A percentile compares a stretch with the other conserved stretches of the same genome.
Evolutionary conservation across 2,888 invertebrate genomes (phyloP).

Genomic region (Lordiphosa fenestrarum): DNA sequence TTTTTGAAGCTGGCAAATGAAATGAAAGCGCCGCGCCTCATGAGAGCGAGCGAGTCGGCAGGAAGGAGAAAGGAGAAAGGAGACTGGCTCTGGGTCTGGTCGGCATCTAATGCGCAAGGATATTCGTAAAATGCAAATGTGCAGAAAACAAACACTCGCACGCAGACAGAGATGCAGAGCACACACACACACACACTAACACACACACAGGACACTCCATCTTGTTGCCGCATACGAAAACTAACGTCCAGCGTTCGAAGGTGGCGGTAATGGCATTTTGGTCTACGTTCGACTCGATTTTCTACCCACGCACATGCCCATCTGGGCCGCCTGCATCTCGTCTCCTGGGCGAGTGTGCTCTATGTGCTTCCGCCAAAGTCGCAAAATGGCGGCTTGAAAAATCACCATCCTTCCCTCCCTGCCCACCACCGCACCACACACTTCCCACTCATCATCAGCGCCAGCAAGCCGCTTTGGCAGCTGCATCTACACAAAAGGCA

Average conservation of each 20-base stretch:
- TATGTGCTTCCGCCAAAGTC: constrained; percentile 63
- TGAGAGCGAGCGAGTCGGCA: constrained; percentile 33
- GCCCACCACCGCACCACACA: background rate
- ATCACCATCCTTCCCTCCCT: constrained; percentile 32
- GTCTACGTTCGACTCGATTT: constrained; percentile 64
- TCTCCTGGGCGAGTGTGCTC: constrained; percentile 17
- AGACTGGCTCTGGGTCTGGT: constrained; percentile 9
- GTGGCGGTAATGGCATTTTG: constrained; percentile 73
- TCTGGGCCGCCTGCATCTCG: constrained; percentile 10
- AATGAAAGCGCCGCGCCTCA: constrained; percentile 68
- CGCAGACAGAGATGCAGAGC: constrained; percentile 19
- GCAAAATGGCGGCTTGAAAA: constrained; percentile 73
- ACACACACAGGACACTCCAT: constrained; percentile 39
- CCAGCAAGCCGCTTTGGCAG: constrained; percentile 37
- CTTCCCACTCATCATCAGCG: constrained; percentile 8
- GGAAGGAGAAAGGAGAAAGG: constrained; percentile 30
- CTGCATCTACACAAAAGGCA: constrained; percentile 40
- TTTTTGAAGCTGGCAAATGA: constrained; percentile 70
- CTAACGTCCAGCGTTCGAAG: constrained; percentile 60
- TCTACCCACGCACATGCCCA: constrained; percentile 54
- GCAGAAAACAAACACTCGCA: constrained; percentile 62
- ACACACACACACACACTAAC: constrained; percentile 18
- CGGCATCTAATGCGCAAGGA: constrained; percentile 75
- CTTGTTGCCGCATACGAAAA: constrained; percentile 51
- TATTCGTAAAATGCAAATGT: constrained; percentile 77